Percentiles rank a stretch among this genome's conserved stretches.
Conservation (phyloP, 2,797 vertebrate species). For the Adelosebastes latens region DNA sequence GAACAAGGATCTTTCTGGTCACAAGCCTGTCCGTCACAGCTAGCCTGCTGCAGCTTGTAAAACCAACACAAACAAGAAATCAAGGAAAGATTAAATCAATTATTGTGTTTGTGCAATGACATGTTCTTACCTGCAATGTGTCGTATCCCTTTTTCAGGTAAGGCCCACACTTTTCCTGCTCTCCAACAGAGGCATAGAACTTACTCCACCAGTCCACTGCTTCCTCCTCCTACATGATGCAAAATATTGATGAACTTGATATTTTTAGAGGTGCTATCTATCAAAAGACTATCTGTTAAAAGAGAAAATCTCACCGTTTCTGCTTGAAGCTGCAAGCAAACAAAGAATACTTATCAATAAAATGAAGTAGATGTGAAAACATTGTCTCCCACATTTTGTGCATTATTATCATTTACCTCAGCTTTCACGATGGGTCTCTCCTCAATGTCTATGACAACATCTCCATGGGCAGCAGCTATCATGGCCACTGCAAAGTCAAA, state of each 20-base stretch:
- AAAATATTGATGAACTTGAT: not conserved
- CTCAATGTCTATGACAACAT: constrained; percentile 91
- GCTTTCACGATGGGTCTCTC: constrained; percentile 85
- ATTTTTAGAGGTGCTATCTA: not conserved
- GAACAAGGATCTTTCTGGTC: not conserved
- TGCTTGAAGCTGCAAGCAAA: constrained; percentile 57
- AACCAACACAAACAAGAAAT: not conserved
- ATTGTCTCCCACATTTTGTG: not conserved
- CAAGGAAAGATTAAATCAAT: not conserved
- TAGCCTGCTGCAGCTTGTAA: not conserved
- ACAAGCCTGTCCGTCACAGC: not conserved
- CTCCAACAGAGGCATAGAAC: constrained; percentile 92
- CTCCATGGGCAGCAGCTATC: constrained; percentile 82
- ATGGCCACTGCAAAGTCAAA: constrained; percentile 81
- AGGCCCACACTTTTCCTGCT: constrained; percentile 92
- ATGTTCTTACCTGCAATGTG: constrained; percentile 88
- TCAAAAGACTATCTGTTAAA: not conserved
- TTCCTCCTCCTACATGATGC: constrained; percentile 88
- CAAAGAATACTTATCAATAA: constrained; percentile 1
- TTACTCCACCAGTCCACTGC: constrained; percentile 99
- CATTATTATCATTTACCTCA: constrained; percentile 82
- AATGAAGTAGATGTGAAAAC: not conserved
- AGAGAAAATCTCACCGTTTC: constrained; percentile 72
- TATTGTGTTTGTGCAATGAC: not conserved
- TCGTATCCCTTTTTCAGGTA: constrained; percentile 96